Conservation (phyloP, 2,888 invertebrate genomes). For the Mamestra brassicae region DNA sequence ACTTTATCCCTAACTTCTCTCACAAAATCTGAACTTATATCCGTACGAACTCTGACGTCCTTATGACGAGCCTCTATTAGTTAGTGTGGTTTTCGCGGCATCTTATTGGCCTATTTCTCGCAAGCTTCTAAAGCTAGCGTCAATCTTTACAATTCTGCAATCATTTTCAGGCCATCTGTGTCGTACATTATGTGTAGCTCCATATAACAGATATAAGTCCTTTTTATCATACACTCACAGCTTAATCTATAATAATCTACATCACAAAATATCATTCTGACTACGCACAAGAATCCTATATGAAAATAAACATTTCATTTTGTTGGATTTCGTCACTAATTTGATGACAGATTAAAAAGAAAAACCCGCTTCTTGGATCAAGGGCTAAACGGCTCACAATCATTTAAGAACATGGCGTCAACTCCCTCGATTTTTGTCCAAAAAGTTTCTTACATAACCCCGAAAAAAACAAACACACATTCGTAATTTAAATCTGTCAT, state of each 20-base stretch:
- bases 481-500: slow-evolving; percentile 53
- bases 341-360: slow-evolving; percentile 52
- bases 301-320: slow-evolving; percentile 71
- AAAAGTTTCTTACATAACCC: not conserved
- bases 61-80: slow-evolving; percentile 14
- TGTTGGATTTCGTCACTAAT: slow-evolving; percentile 58
- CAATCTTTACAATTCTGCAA: not conserved
- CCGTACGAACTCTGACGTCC: slow-evolving; percentile 20
- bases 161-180: not conserved
- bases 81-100: not conserved
- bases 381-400: slow-evolving; percentile 59
- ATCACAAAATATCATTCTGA: slow-evolving; percentile 85
- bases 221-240: slow-evolving; percentile 58
- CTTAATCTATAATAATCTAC: slow-evolving; percentile 75
- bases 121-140: not conserved
- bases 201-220: slow-evolving; percentile 41
- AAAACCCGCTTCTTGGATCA: slow-evolving; percentile 2
- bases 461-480: slow-evolving; percentile 10
- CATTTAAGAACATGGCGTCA: slow-evolving; percentile 41
- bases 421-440: slow-evolving; percentile 47
- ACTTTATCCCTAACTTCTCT: slow-evolving; percentile 65
- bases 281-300: slow-evolving; percentile 76
- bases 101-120: not conserved
- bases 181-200: not conserved
- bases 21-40: slow-evolving; percentile 50